Evolutionary conservation across 2,797 vertebrate species (phyloP).

Genomic region (Phaenicophaeus curvirostris): DNA sequence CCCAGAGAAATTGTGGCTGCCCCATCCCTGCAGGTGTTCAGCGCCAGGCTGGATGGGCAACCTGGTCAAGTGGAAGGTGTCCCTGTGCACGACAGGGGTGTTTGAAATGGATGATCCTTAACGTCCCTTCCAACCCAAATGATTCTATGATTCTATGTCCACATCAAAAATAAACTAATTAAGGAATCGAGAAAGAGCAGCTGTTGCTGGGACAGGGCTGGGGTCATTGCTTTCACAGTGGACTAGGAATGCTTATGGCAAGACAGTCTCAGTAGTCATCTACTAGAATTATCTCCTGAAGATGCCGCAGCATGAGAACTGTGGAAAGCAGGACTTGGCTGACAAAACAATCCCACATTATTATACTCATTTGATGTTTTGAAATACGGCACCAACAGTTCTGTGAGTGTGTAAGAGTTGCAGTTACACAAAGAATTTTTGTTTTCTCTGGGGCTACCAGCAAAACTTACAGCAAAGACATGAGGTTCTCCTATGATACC

Average conservation of each 20-base stretch:
- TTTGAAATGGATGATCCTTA: no score
- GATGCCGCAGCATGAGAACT: neutral
- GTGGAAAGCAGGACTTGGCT: neutral
- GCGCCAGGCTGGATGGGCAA: no score
- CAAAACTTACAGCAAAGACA: neutral
- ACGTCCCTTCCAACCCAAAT: no score
- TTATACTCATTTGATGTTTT: neutral
- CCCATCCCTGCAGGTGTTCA: no score
- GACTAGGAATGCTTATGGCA: neutral
- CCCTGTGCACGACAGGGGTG: no score
- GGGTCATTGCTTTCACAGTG: accelerated
- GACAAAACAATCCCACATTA: neutral
- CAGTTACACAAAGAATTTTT: neutral
- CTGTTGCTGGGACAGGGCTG: neutral
- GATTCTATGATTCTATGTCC: no score
- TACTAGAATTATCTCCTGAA: neutral
- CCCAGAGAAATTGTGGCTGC: no score
- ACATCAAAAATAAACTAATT: neutral
- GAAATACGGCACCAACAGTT: neutral
- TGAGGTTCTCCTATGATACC: neutral
- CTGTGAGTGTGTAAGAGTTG: neutral
- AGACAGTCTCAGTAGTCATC: neutral
- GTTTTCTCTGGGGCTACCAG: neutral
- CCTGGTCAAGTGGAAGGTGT: no score
- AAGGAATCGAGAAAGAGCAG: neutral